phyloP scores from a whole-genome alignment of 2,888 invertebrate genomes.

The Gryllus longicercus region DNA sequence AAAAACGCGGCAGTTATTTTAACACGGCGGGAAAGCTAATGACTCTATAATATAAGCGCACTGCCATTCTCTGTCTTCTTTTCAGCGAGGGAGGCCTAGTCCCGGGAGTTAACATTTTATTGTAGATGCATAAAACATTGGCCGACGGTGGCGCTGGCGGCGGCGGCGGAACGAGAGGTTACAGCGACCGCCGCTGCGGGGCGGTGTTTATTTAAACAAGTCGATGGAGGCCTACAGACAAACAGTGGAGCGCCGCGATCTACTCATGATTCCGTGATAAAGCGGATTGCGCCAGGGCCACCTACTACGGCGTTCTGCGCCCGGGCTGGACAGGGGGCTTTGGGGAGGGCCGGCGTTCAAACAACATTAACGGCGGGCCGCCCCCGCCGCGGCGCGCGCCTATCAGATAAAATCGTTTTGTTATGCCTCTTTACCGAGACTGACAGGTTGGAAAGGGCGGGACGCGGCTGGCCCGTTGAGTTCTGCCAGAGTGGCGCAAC shows the following conservation, averaged over 20 bases:
- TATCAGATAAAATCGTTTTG: constrained; percentile 17
- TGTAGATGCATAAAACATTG: constrained; percentile 17
- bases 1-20: neutral
- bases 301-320: neutral
- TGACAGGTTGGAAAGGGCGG: neutral
- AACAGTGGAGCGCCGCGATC: neutral
- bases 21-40: constrained; percentile 9
- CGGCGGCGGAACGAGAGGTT: neutral
- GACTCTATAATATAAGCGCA: constrained; percentile 17
- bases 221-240: neutral
- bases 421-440: constrained; percentile 6
- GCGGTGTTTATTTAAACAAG: neutral
- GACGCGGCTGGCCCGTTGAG: neutral
- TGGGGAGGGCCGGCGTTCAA: neutral
- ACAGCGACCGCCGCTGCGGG: neutral
- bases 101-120: neutral
- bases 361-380: neutral
- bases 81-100: neutral
- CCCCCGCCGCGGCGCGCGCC: neutral
- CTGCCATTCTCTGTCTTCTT: neutral
- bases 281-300: neutral
- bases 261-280: neutral
- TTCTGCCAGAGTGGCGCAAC: neutral
- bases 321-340: neutral
- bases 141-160: neutral